Evolutionary conservation across 2,113 vertebrate species (phyloP).

Genomic region (Aphyosemion australe): DNA sequence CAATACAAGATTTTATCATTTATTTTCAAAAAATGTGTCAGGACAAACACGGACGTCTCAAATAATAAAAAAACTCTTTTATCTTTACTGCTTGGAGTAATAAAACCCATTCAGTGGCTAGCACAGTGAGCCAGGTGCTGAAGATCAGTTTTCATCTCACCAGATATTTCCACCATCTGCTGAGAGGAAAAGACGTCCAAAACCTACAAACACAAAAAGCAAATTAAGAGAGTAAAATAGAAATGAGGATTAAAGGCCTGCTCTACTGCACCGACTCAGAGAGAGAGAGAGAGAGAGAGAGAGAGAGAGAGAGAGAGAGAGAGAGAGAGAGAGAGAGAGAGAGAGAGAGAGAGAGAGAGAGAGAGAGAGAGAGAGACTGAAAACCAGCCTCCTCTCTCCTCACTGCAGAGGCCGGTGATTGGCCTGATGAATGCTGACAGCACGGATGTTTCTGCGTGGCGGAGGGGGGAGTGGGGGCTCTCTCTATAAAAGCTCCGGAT

Average conservation of each 20-base stretch:
- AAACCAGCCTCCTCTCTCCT: conserved; percentile 57
- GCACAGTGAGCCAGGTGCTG: too few relatives aligned
- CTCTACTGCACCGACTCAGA: conserved; percentile 37
- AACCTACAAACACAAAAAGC: background rate
- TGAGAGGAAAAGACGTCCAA: background rate
- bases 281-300: conserved; percentile 60
- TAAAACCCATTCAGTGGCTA: too few relatives aligned
- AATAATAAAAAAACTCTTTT: too few relatives aligned
- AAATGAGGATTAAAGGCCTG: conserved; percentile 12
- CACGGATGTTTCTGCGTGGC: conserved; percentile 38
- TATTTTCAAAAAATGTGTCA: too few relatives aligned
- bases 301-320: conserved; percentile 62
- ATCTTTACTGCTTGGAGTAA: too few relatives aligned
- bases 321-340: conserved; percentile 60
- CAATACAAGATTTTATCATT: too few relatives aligned
- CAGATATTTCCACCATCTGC: too few relatives aligned
- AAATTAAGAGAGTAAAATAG: background rate
- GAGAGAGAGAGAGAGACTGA: conserved; percentile 60
- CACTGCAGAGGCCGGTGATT: conserved; percentile 77
- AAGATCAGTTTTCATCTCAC: too few relatives aligned
- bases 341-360: conserved; percentile 62
- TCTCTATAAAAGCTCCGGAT: conserved; percentile 76
- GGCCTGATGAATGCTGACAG: conserved; percentile 72
- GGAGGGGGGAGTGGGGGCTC: conserved; percentile 33
- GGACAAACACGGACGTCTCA: too few relatives aligned